A percentile compares a stretch with the other conserved stretches of the same genome.
These are phyloP conservation scores for Papilio machaon DNA, from an alignment of 1,140 invertebrate genomes.

Conservation along the genomic window DNA sequence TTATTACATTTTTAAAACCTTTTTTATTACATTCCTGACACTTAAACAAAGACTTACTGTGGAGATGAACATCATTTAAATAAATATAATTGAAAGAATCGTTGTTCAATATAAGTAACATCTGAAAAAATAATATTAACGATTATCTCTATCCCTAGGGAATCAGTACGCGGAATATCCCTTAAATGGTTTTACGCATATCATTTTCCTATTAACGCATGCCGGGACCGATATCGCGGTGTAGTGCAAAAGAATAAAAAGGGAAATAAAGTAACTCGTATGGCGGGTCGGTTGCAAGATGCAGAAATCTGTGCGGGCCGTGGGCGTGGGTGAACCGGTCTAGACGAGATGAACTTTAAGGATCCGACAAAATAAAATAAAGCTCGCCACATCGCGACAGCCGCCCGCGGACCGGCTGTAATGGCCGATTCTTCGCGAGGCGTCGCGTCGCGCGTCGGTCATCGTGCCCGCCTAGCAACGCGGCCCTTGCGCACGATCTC, in stretches of 20 bases:
- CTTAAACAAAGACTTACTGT: too few species aligned
- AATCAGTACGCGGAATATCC: constrained; percentile 12
- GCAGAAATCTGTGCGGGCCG: constrained; percentile 78
- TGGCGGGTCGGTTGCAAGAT: constrained; percentile 76
- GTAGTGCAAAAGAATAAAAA: constrained; percentile 78
- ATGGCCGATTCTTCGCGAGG: constrained; percentile 64
- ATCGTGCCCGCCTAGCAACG: constrained; percentile 27
- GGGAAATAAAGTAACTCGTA: constrained; percentile 77
- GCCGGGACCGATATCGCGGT: constrained; percentile 68
- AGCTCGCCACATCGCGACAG: constrained; percentile 64
- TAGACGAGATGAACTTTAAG: constrained; percentile 78
- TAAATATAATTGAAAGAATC: too few species aligned
- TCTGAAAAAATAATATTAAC: not conserved
- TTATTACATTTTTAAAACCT: too few species aligned
- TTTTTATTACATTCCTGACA: too few species aligned
- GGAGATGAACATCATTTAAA: too few species aligned
- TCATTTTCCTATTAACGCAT: constrained; percentile 70
- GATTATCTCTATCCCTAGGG: not conserved
- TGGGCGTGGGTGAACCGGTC: constrained; percentile 77
- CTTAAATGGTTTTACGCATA: constrained; percentile 49
- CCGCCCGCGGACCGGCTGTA: constrained; percentile 61
- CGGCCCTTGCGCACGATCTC: not conserved
- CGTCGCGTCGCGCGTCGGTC: constrained; percentile 31
- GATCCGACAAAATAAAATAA: constrained; percentile 77
- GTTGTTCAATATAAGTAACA: not conserved